Conservation (phyloP, 2,797 vertebrate species). For the Anniella stebbinsi region DNA sequence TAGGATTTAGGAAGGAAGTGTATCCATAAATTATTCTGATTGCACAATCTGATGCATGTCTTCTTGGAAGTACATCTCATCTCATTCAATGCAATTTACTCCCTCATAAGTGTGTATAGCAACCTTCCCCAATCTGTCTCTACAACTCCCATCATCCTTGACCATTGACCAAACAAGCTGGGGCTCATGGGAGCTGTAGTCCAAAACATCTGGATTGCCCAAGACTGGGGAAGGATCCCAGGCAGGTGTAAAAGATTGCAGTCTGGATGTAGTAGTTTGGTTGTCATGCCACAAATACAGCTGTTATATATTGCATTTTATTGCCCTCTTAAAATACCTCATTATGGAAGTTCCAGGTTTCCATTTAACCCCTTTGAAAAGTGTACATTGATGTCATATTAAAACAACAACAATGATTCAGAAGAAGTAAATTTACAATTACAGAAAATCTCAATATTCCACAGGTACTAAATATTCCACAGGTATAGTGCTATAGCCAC, state of each 20-base stretch:
- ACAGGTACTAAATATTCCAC: not conserved
- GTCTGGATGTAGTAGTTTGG: not conserved
- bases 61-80: not conserved
- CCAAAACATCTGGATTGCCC: too few species aligned
- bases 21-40: not conserved
- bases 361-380: not conserved
- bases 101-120: not conserved
- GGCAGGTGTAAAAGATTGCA: too few species aligned
- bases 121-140: too few species aligned
- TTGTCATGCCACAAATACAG: not conserved
- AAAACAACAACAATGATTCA: not conserved
- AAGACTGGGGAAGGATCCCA: too few species aligned
- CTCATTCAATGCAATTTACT: not conserved
- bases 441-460: not conserved
- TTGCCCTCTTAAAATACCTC: not conserved
- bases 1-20: constrained; percentile 5
- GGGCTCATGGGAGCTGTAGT: too few species aligned
- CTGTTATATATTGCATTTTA: not conserved
- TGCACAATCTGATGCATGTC: not conserved
- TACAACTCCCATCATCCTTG: too few species aligned
- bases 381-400: not conserved
- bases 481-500: not conserved
- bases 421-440: not conserved
- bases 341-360: not conserved
- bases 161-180: too few species aligned